A percentile compares a stretch with the other conserved stretches of the same genome.
These are phyloP conservation scores for Megathymus violae DNA, from an alignment of 1,140 invertebrate species.

Conservation along the genomic window DNA sequence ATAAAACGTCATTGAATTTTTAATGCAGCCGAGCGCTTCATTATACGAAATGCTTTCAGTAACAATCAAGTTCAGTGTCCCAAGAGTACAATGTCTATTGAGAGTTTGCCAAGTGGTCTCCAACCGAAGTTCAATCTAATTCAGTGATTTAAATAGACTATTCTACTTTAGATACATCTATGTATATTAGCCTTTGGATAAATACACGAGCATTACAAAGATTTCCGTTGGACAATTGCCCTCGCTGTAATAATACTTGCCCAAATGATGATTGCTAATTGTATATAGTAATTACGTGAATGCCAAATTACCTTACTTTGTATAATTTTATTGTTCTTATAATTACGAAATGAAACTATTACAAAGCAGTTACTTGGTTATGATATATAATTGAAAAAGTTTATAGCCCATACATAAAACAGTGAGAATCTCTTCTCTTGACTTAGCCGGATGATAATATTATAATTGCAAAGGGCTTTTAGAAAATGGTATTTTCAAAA, in stretches of 20 bases:
- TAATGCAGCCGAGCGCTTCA: background rate
- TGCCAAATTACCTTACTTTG: background rate
- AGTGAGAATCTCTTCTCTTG: background rate
- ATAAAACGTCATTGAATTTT: background rate
- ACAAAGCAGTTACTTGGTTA: background rate
- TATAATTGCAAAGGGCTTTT: too few species aligned
- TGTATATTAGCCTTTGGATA: background rate
- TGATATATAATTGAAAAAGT: background rate
- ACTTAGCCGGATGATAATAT: too few species aligned
- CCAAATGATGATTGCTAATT: slow-evolving; percentile 8
- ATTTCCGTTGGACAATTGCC: slow-evolving; percentile 2
- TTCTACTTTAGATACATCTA: slow-evolving; percentile 6
- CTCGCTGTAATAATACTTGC: background rate
- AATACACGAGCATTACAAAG: background rate
- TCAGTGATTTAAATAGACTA: slow-evolving; percentile 12
- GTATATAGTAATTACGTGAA: slow-evolving; percentile 1
- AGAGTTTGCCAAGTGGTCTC: slow-evolving; percentile 29
- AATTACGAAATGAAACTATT: background rate
- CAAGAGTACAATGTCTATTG: slow-evolving; percentile 25
- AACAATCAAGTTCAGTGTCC: slow-evolving; percentile 30
- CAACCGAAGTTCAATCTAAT: slow-evolving; percentile 24
- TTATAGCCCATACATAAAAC: background rate
- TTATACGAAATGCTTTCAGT: slow-evolving; percentile 21
- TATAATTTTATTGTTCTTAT: slow-evolving; percentile 6
- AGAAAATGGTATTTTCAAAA: too few species aligned